These are phyloP conservation scores for Caretta caretta DNA, from an alignment of 2,113 vertebrate genomes.

Conservation along the genomic window DNA sequence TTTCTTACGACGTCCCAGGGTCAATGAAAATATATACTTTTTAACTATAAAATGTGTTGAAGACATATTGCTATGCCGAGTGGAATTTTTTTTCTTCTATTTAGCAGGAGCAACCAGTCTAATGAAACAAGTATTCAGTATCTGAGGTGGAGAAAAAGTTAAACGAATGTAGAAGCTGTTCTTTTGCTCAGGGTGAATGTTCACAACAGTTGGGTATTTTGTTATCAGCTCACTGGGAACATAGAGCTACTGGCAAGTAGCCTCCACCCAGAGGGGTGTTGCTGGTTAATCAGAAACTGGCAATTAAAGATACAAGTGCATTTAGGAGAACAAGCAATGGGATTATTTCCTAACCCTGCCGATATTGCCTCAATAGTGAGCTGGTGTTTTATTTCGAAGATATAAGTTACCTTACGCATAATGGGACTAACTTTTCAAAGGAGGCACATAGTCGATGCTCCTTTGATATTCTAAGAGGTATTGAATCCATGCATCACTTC, in stretches of 20 bases:
- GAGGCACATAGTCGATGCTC: neutral
- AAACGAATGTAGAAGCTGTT: neutral
- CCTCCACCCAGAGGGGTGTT: neutral
- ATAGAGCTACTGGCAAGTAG: neutral
- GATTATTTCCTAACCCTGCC: too few species aligned
- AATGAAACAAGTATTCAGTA: neutral
- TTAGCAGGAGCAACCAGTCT: neutral
- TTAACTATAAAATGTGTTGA: neutral
- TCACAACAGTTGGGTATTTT: neutral
- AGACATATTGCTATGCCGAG: neutral
- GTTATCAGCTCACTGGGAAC: neutral
- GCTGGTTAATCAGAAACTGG: neutral
- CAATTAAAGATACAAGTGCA: neutral
- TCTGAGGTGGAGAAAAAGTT: neutral
- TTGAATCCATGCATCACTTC: neutral
- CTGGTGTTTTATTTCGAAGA: neutral
- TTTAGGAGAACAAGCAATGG: too few species aligned
- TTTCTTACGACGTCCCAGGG: fast-evolving
- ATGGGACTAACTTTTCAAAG: neutral
- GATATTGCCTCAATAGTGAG: too few species aligned
- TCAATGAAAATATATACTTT: fast-evolving
- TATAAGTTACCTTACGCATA: neutral
- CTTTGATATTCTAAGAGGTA: neutral
- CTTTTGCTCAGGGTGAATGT: neutral
- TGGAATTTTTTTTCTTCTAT: neutral